Base-by-base conservation (phyloP, 2,888 invertebrate species). In the Electrophaes corylata region DNA sequence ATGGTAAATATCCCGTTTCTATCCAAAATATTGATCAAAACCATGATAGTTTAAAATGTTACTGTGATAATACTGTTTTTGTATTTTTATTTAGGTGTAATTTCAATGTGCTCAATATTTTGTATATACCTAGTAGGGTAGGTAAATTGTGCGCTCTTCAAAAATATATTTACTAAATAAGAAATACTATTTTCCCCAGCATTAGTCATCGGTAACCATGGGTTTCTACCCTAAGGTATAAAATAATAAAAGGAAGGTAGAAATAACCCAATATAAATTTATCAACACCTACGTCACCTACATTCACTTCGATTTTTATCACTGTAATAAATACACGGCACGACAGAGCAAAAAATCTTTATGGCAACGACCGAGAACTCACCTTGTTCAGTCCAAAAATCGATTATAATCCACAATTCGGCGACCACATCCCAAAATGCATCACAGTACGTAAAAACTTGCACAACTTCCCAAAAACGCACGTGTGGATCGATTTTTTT, bases 301-400 rank as follows among this genome's bases (percentile, higher is more conserved):
- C 40, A 49, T 46, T 12, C 48, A 29, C 20, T 33, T 20, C n/a
- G 3, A 35, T 14, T 43, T 61, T 54, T 64, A 61, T 41, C 20
- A 49, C 48, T n/a, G 43, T 11, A 19, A 47, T 40, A 50, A 52
- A 56, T 26, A 4, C 18, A 14, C 16, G 11, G 50, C 49, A 14
- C 16, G 11, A 54, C 49, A 14, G 19, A 44, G 1, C 43, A 54
- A 72, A 73, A 75, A 64, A 72, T 1, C 6, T 69, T 69, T 66
- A 72, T 73, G 84, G 79, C 84, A 83, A 73, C 64, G 83, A 80
- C 79, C 84, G 66, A 37, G 61, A 50, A 82, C 88, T 86, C 77
- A 89, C 91, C 90, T 85, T 70, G 71, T 69, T 86, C 80, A 83
- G 69, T 70, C 73, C 74, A 72, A 86, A 86, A 84, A 78, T 78